Percentiles rank a stretch among this genome's conserved stretches.
phyloP scores from a whole-genome alignment of 2,888 invertebrate species.

The Melinaea marsaeus region DNA sequence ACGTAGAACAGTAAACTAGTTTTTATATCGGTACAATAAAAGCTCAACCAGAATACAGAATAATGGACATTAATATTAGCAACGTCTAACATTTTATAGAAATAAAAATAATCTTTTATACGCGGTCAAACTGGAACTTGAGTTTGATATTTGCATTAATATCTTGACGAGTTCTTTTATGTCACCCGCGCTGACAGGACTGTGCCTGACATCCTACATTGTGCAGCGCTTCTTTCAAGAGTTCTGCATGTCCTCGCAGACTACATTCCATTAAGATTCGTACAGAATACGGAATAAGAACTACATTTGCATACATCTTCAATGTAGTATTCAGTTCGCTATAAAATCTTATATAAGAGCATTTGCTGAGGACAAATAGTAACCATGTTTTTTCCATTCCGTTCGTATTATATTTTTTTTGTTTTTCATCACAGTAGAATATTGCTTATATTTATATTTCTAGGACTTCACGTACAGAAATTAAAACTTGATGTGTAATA shows the following conservation, averaged over 20 bases:
- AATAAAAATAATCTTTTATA: conserved; percentile 13
- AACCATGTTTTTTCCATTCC: background rate
- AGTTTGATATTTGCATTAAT: conserved; percentile 24
- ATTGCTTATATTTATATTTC: too few species aligned
- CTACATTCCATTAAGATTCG: conserved; percentile 10
- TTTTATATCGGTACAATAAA: conserved; percentile 6
- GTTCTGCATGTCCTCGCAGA: conserved; percentile 8
- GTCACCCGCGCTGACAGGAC: conserved; percentile 30
- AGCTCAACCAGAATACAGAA: conserved; percentile 2
- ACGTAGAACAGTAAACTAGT: conserved; percentile 5
- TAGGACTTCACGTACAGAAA: too few species aligned
- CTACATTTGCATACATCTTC: conserved; percentile 1
- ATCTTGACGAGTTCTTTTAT: conserved; percentile 29
- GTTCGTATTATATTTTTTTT: background rate
- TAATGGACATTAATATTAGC: conserved; percentile 7
- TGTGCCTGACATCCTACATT: conserved; percentile 26
- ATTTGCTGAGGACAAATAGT: conserved; percentile 1
- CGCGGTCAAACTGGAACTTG: conserved; percentile 12
- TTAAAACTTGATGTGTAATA: too few species aligned
- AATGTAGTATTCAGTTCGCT: background rate
- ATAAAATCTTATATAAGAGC: conserved; percentile 3
- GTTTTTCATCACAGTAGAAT: background rate
- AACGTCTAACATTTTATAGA: conserved; percentile 8
- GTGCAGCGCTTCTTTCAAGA: conserved; percentile 23
- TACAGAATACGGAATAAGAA: conserved; percentile 8